A percentile compares a stretch with the other conserved stretches of the same genome.
These are phyloP conservation scores for Indicator maculatus DNA, from an alignment of 2,113 vertebrate species.

Conservation along the genomic window DNA sequence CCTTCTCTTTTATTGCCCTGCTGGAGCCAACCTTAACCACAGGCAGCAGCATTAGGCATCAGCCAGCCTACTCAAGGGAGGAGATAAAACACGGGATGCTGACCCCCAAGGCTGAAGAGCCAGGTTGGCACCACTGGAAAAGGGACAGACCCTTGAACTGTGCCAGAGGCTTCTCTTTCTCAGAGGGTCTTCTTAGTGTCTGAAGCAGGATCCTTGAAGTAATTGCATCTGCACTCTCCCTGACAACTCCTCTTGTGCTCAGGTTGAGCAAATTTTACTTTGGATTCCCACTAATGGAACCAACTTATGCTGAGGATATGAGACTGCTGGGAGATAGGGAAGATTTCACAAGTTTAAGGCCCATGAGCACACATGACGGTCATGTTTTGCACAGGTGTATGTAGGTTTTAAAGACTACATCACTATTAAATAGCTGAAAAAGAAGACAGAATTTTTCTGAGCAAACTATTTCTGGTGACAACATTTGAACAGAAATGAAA, in stretches of 20 bases:
- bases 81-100: background rate
- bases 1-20: background rate
- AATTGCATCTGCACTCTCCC: background rate
- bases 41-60: background rate
- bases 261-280: background rate
- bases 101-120: background rate
- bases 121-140: background rate
- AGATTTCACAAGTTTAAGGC: background rate
- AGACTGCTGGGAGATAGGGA: background rate
- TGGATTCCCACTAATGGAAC: background rate
- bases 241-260: background rate
- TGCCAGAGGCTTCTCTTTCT: background rate
- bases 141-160: background rate
- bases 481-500: background rate
- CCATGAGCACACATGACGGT: background rate
- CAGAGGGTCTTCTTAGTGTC: background rate
- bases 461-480: conserved; percentile 2
- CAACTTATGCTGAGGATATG: background rate
- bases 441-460: background rate
- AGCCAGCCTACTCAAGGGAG: background rate
- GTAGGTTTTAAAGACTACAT: background rate
- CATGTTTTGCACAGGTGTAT: background rate
- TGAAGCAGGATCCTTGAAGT: background rate
- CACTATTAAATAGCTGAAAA: background rate
- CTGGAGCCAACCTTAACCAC: background rate